phyloP scores from a whole-genome alignment of 2,888 invertebrate species.

The Cepaea hortensis region DNA sequence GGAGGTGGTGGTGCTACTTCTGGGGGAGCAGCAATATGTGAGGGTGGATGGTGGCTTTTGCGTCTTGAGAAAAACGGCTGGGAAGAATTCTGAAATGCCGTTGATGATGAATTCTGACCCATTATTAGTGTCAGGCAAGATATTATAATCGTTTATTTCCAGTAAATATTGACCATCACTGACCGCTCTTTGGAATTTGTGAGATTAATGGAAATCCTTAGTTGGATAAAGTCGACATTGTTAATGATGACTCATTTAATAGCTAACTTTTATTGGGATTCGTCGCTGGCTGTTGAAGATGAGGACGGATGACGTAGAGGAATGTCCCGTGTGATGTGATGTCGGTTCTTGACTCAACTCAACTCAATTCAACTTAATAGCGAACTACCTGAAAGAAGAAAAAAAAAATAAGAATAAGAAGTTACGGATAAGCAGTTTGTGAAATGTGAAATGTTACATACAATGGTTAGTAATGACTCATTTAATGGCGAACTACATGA shows the following conservation, averaged over 20 bases:
- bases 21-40: slow-evolving; percentile 57
- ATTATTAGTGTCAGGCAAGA: neutral
- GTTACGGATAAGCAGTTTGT: no score
- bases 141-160: neutral
- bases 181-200: neutral
- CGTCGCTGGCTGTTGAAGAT: neutral
- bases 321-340: no score
- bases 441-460: no score
- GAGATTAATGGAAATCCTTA: neutral
- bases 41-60: slow-evolving; percentile 41
- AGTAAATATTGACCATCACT: neutral
- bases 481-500: neutral
- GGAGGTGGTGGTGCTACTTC: slow-evolving; percentile 61
- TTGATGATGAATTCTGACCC: slow-evolving; percentile 35
- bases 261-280: neutral
- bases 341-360: neutral
- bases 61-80: slow-evolving; percentile 1
- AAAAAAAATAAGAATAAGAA: no score
- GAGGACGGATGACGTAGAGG: no score
- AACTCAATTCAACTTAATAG: neutral
- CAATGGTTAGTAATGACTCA: neutral
- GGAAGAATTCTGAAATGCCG: slow-evolving; percentile 18
- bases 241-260: neutral
- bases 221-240: neutral
- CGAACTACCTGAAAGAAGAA: no score